Evolutionary conservation across 1,140 invertebrate species (phyloP).

Genomic region (Brachionus koreanus): DNA sequence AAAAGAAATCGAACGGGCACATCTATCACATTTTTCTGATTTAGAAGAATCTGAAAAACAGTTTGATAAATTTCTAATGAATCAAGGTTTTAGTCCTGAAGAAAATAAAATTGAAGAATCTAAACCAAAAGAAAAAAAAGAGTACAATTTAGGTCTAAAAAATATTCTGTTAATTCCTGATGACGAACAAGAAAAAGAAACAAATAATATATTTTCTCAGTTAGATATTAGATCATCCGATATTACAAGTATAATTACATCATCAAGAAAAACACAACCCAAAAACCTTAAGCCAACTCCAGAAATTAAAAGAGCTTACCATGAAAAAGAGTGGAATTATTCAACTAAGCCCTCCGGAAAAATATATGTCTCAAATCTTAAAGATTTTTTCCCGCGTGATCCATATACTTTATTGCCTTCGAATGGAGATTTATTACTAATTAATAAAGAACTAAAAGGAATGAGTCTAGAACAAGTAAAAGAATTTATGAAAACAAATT

Average conservation of each 20-base stretch:
- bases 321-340: slow-evolving; percentile 52
- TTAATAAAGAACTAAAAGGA: slow-evolving; percentile 50
- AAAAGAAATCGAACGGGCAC: slow-evolving; percentile 5
- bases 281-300: background rate
- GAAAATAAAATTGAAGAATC: background rate
- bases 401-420: slow-evolving; percentile 52
- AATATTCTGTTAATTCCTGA: background rate
- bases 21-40: background rate
- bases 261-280: background rate
- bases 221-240: background rate
- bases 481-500: slow-evolving; percentile 46
- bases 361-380: slow-evolving; percentile 51
- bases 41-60: slow-evolving; percentile 3
- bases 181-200: background rate
- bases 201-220: background rate
- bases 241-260: background rate
- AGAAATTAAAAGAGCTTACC: background rate
- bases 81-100: background rate
- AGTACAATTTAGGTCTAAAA: background rate
- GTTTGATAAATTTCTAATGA: slow-evolving; percentile 35
- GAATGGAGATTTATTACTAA: slow-evolving; percentile 48
- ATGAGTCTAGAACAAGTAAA: slow-evolving; percentile 46
- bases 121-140: background rate
- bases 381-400: slow-evolving; percentile 54
- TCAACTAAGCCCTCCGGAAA: slow-evolving; percentile 49